Conservation (phyloP, 2,888 invertebrate genomes). For the Augochlorella aurata region DNA sequence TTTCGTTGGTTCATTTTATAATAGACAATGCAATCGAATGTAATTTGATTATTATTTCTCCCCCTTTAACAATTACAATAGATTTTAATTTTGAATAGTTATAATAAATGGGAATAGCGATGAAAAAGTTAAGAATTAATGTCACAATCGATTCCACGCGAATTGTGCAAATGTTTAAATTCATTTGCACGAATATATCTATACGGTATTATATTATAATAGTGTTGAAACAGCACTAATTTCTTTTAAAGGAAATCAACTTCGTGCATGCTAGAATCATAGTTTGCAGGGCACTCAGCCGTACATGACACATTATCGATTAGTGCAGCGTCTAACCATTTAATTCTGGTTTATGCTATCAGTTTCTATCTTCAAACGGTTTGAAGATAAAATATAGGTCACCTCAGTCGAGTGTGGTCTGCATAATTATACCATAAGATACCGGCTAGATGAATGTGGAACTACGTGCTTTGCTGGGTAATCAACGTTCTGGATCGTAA, state of each 20-base stretch:
- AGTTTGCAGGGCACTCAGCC: neutral
- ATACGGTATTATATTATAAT: neutral
- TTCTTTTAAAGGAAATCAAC: neutral
- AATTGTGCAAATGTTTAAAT: neutral
- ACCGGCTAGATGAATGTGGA: neutral
- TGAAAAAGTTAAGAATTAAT: neutral
- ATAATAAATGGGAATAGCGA: neutral
- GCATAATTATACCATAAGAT: neutral
- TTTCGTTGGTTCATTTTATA: too few relatives aligned
- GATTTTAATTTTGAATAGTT: neutral
- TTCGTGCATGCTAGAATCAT: neutral
- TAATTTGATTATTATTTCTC: too few relatives aligned
- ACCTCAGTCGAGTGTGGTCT: neutral
- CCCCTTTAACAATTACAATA: too few relatives aligned
- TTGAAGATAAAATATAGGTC: slow-evolving; percentile 1
- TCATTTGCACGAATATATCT: neutral
- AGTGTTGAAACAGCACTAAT: neutral
- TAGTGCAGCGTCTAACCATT: neutral
- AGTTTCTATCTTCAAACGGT: slow-evolving; percentile 6
- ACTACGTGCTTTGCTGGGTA: neutral
- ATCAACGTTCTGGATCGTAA: neutral
- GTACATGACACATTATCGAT: slow-evolving; percentile 1
- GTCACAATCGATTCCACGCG: neutral
- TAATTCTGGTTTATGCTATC: slow-evolving; percentile 9
- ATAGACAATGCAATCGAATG: too few relatives aligned